Evolutionary conservation across 2,797 vertebrate genomes (phyloP), one percentile per base, ranked within the genome.

Genomic region (Falco biarmicus): DNA sequence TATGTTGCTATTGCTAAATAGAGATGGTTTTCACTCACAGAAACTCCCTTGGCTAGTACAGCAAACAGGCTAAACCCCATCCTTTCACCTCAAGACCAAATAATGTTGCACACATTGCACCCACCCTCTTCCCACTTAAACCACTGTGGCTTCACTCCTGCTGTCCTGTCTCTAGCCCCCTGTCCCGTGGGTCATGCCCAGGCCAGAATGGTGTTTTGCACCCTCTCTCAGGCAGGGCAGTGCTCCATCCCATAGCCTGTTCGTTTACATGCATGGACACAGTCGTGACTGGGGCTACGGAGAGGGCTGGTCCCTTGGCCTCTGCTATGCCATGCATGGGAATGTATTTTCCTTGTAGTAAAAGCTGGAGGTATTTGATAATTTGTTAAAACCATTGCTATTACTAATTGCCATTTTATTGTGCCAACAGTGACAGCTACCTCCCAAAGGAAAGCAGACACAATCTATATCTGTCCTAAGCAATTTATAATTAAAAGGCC

Each of bases 141-240:
- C 11, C 25, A n/a, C 25, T 2, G 5, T 28, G 26, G 25, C 47
- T 79, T 73, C 31, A 10, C 13, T 84, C 53, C 59, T 71, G 29
- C 32, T 10, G 3, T 51, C 34, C 34, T 25, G 1, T 39, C 28
- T 79, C 18, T 18, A 73, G 19, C 11, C 32, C 20, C 15, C n/a
- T 45, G 8, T 12, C 29, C 16, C 7, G 13, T 3, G 2, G 31
- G 19, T 0, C 2, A 39, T 28, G 56, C 39, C 47, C 31, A 45
- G 50, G 13, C 82, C 70, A 68, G n/a, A 31, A 51, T 37, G 5
- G 1, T 19, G 11, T n/a, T 85, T 65, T 83, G 34, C 54, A 24
- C 15, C 14, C n/a, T 51, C 21, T 50, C n/a, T 8, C 2, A 5
- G 61, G 12, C 48, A 87, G 20, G 15, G 15, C 34, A 76, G 31